Evolutionary conservation across 2,797 vertebrate genomes (phyloP).

Genomic region (Craterocephalus amniculus): DNA sequence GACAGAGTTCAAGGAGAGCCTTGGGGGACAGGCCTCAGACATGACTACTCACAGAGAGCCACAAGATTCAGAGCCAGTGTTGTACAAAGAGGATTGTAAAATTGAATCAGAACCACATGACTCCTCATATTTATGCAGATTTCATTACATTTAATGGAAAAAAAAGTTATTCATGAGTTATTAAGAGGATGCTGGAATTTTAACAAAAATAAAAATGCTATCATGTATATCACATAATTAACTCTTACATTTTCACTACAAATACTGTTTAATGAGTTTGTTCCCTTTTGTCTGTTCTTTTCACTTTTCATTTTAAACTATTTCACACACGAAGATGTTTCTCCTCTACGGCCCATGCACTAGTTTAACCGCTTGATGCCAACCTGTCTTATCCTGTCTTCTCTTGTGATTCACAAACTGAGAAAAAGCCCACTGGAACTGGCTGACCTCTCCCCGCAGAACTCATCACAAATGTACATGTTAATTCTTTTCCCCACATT

Average conservation of each 20-base stretch:
- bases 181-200: constrained; percentile 20
- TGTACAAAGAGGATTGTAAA: constrained; percentile 40
- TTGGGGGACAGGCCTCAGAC: constrained; percentile 44
- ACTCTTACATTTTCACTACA: constrained; percentile 3
- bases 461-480: constrained; percentile 20
- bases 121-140: constrained; percentile 48
- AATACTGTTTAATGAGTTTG: background rate
- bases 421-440: constrained; percentile 35
- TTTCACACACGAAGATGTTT: constrained; percentile 27
- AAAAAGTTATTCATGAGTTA: constrained; percentile 23
- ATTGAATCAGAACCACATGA: constrained; percentile 27
- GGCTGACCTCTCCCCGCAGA: constrained; percentile 12
- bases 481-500: constrained; percentile 24
- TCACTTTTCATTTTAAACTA: constrained; percentile 1
- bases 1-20: constrained; percentile 44
- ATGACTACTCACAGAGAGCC: constrained; percentile 39
- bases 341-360: constrained; percentile 55
- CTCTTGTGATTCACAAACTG: constrained; percentile 37
- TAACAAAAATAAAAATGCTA: constrained; percentile 24
- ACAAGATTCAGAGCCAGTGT: constrained; percentile 33
- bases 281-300: constrained; percentile 11
- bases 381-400: constrained; percentile 48
- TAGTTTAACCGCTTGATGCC: constrained; percentile 45
- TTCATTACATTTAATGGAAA: constrained; percentile 20
- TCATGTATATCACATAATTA: background rate